Conservation (phyloP, 2,797 vertebrate genomes). For the Coluber constrictor region DNA sequence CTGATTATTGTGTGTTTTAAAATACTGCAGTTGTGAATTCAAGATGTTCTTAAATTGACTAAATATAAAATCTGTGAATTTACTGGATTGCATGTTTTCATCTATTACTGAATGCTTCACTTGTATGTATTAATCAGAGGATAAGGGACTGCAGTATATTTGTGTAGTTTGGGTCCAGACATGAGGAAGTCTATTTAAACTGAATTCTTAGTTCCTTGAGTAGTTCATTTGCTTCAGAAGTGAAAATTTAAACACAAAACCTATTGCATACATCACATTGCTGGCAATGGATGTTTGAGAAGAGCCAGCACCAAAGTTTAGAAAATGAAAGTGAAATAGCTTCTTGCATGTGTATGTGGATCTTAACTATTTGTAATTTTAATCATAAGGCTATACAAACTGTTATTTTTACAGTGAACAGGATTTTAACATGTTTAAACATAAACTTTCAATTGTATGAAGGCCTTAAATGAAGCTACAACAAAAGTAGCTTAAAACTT, state of each 20-base stretch:
- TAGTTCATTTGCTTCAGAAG: neutral
- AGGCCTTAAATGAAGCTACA: conserved; percentile 78
- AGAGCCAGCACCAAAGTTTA: conserved; percentile 57
- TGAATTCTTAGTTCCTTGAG: neutral
- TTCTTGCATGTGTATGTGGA: conserved; percentile 67
- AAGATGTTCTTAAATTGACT: conserved; percentile 67
- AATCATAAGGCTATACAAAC: conserved; percentile 70
- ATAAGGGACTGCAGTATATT: conserved; percentile 66
- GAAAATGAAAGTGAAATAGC: conserved; percentile 57
- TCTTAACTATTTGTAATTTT: conserved; percentile 68
- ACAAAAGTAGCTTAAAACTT: conserved; percentile 67
- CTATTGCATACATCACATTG: conserved; percentile 62
- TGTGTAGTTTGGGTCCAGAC: conserved; percentile 61
- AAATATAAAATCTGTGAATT: conserved; percentile 64
- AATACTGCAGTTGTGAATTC: conserved; percentile 52
- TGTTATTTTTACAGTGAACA: conserved; percentile 75
- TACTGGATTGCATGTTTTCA: conserved; percentile 75
- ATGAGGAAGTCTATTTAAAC: conserved; percentile 44
- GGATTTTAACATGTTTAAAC: conserved; percentile 73
- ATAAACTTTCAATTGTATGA: conserved; percentile 71
- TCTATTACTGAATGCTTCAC: conserved; percentile 67
- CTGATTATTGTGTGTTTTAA: conserved; percentile 93
- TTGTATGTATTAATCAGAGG: conserved; percentile 74
- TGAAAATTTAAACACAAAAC: neutral
- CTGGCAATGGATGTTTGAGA: conserved; percentile 64